Conservation (phyloP, 2,888 invertebrate genomes). For the Pristionchus entomophagus region DNA sequence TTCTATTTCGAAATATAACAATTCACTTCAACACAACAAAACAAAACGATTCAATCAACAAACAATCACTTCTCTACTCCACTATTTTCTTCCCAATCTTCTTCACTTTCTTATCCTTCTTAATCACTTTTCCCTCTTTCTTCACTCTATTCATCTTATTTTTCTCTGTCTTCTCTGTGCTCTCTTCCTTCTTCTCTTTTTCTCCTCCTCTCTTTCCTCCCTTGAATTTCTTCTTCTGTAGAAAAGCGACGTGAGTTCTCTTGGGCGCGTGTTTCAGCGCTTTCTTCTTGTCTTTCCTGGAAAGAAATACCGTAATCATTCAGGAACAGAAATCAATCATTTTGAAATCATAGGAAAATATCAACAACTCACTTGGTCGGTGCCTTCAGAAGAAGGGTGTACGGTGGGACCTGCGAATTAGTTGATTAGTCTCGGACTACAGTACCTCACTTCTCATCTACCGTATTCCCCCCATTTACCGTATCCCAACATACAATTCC, state of each 20-base stretch:
- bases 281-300: constrained; percentile 65
- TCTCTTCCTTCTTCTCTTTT: constrained; percentile 12
- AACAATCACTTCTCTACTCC: not conserved
- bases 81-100: constrained; percentile 2
- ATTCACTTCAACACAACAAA: too few relatives aligned
- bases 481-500: too few relatives aligned
- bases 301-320: constrained; percentile 44
- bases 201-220: not conserved
- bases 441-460: not conserved
- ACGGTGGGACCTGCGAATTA: constrained; percentile 76
- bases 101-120: not conserved
- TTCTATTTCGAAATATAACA: too few relatives aligned
- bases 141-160: not conserved
- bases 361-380: constrained; percentile 74
- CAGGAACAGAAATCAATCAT: not conserved
- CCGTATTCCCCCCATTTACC: not conserved
- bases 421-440: not conserved
- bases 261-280: constrained; percentile 64
- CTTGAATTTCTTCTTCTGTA: constrained; percentile 49
- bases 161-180: constrained; percentile 4
- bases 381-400: constrained; percentile 83
- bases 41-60: too few relatives aligned
- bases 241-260: constrained; percentile 59
- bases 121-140: not conserved
- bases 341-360: not conserved